Evolutionary conservation across 2,113 vertebrate species (phyloP).

Genomic region (Ancistrus triradiatus): DNA sequence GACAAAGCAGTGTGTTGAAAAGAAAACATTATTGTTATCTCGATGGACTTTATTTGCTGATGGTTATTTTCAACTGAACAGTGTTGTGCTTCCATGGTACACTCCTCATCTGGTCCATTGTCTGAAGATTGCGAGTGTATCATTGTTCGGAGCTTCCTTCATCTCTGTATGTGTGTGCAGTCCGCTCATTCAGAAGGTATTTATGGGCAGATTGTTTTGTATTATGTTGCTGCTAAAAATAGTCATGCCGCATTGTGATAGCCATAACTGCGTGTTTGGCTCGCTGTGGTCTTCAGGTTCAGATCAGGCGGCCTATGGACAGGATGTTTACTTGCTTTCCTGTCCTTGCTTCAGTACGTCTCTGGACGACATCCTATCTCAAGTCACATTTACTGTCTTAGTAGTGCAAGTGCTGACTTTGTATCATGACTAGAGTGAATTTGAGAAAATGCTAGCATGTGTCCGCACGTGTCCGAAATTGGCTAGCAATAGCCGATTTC

Average conservation of each 20-base stretch:
- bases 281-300: background rate
- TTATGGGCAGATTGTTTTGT: slow-evolving; percentile 40
- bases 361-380: background rate
- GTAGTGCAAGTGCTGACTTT: too few relatives aligned
- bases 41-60: background rate
- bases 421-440: too few relatives aligned
- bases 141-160: slow-evolving; percentile 38
- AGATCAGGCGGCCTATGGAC: slow-evolving; percentile 20
- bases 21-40: background rate
- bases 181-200: slow-evolving; percentile 24
- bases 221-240: slow-evolving; percentile 36
- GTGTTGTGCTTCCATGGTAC: background rate
- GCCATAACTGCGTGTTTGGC: background rate
- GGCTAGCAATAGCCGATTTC: background rate
- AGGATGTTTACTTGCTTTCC: slow-evolving; percentile 23
- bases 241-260: slow-evolving; percentile 12
- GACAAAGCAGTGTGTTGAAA: background rate
- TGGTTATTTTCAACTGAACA: background rate
- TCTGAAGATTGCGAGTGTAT: slow-evolving; percentile 14
- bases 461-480: too few relatives aligned
- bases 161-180: slow-evolving; percentile 4
- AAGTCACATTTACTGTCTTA: too few relatives aligned
- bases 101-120: too few relatives aligned
- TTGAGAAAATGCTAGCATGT: too few relatives aligned
- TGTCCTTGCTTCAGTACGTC: background rate